Percentiles rank a stretch among this genome's conserved stretches.
These are phyloP conservation scores for Prionailurus viverrinus DNA, from an alignment of 2,113 vertebrate species.

Conservation along the genomic window DNA sequence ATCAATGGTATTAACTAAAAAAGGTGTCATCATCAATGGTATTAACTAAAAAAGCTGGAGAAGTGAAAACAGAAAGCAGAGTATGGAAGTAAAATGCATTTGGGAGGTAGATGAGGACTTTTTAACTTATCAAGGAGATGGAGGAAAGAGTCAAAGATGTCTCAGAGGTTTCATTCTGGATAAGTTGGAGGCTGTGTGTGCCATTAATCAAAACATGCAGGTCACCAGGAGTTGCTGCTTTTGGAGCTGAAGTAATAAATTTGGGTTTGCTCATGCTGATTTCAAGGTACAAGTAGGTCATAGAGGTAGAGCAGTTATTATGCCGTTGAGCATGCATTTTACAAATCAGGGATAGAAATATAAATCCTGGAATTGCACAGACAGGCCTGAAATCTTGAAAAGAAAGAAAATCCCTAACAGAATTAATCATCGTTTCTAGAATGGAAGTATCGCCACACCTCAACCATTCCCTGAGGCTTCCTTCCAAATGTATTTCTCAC, in stretches of 20 bases:
- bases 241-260: constrained; percentile 52
- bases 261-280: background rate
- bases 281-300: constrained; percentile 56
- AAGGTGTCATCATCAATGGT: background rate
- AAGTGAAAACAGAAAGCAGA: background rate
- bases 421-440: constrained; percentile 10
- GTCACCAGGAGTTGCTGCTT: constrained; percentile 31
- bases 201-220: constrained; percentile 45
- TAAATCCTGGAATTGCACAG: constrained; percentile 14
- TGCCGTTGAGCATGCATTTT: constrained; percentile 26
- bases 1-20: background rate
- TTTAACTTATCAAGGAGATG: background rate
- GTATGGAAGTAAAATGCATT: background rate
- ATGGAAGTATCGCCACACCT: background rate
- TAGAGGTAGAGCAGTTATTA: constrained; percentile 2
- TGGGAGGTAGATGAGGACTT: background rate
- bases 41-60: background rate
- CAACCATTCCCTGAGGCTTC: background rate
- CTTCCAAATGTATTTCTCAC: background rate
- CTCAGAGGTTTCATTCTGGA: constrained; percentile 46
- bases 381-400: background rate
- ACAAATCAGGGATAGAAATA: constrained; percentile 15
- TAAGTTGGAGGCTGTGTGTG: background rate
- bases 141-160: background rate
- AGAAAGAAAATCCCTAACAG: background rate